Percentiles rank a stretch among this genome's conserved stretches.
Conservation (phyloP, 2,113 vertebrate genomes). For the Seriola dumerili region DNA sequence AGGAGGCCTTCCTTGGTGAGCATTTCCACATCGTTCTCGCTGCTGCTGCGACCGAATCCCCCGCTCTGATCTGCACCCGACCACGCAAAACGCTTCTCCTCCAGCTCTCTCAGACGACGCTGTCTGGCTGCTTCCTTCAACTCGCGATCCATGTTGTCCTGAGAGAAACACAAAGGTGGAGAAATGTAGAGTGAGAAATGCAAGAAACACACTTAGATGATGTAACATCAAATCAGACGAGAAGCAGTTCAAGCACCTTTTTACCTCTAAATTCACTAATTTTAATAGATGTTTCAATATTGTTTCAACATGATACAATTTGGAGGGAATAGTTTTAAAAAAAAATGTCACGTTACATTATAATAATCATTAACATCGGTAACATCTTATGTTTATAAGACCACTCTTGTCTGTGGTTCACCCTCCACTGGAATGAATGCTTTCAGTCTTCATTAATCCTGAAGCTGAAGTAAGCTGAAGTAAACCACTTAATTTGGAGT, state of each 20-base stretch:
- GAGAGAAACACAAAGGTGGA: constrained; percentile 4
- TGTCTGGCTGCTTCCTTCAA: constrained; percentile 88
- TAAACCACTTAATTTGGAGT: no score
- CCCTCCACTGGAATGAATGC: no score
- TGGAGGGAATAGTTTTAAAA: no score
- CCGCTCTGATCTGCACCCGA: constrained; percentile 81
- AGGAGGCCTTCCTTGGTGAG: constrained; percentile 90
- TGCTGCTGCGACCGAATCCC: constrained; percentile 92
- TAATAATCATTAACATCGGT: no score
- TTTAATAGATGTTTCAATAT: background rate
- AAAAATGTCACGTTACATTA: no score
- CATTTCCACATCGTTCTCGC: constrained; percentile 94
- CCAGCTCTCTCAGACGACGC: constrained; percentile 89
- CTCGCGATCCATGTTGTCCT: constrained; percentile 94
- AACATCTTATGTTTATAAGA: no score
- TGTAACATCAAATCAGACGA: background rate
- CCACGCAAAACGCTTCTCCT: constrained; percentile 91
- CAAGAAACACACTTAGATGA: background rate
- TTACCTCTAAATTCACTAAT: background rate
- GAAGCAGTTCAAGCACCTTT: background rate
- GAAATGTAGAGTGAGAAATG: background rate
- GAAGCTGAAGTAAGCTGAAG: no score
- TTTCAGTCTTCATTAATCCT: no score
- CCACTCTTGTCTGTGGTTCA: no score
- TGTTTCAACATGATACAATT: background rate